Evolutionary conservation across 2,888 invertebrate genomes (phyloP), one percentile per base, ranked within the genome.

Genomic region (Ophioninae sp.): DNA sequence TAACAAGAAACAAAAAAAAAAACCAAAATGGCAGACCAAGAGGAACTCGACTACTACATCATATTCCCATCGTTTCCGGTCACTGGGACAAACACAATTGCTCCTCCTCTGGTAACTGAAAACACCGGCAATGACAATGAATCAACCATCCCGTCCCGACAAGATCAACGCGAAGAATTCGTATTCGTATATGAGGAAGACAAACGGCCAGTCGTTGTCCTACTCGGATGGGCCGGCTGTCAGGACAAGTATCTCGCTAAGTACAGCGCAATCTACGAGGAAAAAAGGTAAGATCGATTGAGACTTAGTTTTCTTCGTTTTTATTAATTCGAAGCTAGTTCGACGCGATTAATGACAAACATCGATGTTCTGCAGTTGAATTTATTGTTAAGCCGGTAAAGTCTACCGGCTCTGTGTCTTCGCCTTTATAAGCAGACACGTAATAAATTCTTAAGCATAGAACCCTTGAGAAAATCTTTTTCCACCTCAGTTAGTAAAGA

Each of bases 181-280:
- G 94, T 94, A 56, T 94, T 95, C 88, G 94, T 94, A 79, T 94
- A 94, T 85, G 94, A 95, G 87, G 95, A 95, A 86, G 94, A 94
- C 64, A 95, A 95, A 90, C 93, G 95, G 87, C 96, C 96, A 59
- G 95, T 96, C 69, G 95, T 97, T 44, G 92, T 96, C 83, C 93
- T 97, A 85, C 94, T 97, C 84, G 97, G 97, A 56, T 97, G 97
- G 97, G 96, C 96, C 72, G 97, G 97, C 59, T 96, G 96, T 91
- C 94, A 95, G 91, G 96, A 97, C 92, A 95, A 95, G 90, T 95
- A 97, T 92, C 92, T 97, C 76, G 95, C 96, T 87, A 97, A 97
- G 91, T 97, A 97, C 93, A 96, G 96, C 67, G 95, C 95, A 87
- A 95, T 96, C 82, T 97, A 97, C 90, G 96, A 96, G 89, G 95